Evolutionary conservation across 2,888 invertebrate genomes (phyloP).

Genomic region (Adelognathus sp.): DNA sequence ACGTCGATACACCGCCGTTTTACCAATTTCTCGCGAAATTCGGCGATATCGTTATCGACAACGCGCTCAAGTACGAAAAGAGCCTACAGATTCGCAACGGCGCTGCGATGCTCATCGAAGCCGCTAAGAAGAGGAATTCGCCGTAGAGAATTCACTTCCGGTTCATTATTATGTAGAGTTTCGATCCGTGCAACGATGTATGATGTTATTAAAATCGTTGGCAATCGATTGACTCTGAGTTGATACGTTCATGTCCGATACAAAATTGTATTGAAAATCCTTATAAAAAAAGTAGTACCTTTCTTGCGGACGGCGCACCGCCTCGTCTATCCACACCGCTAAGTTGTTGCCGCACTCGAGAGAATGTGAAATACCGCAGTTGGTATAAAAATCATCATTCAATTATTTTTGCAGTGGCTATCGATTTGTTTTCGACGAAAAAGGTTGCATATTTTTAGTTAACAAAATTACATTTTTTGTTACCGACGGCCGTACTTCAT

Average conservation of each 20-base stretch:
- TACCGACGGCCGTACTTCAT: no score
- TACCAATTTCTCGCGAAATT: conserved; percentile 52
- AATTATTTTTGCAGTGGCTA: no score
- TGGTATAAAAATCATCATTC: no score
- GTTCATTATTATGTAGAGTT: not conserved
- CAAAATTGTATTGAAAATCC: no score
- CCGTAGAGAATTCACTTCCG: not conserved
- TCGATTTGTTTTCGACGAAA: no score
- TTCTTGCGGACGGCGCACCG: no score
- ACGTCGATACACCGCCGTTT: conserved; percentile 17
- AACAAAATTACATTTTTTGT: conserved; percentile 16
- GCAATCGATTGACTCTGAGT: not conserved
- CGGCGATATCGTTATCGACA: conserved; percentile 29
- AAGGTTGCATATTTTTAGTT: no score
- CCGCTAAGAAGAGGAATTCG: not conserved
- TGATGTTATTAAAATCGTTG: not conserved
- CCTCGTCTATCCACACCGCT: no score
- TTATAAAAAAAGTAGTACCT: no score
- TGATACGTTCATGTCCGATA: no score
- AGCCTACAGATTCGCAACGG: not conserved
- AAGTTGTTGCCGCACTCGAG: no score
- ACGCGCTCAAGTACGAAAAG: conserved; percentile 30
- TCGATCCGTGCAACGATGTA: not conserved
- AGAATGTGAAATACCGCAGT: no score
- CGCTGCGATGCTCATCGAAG: not conserved